Evolutionary conservation across 2,888 invertebrate genomes (phyloP).

Genomic region (Acanthosepion lycidas): DNA sequence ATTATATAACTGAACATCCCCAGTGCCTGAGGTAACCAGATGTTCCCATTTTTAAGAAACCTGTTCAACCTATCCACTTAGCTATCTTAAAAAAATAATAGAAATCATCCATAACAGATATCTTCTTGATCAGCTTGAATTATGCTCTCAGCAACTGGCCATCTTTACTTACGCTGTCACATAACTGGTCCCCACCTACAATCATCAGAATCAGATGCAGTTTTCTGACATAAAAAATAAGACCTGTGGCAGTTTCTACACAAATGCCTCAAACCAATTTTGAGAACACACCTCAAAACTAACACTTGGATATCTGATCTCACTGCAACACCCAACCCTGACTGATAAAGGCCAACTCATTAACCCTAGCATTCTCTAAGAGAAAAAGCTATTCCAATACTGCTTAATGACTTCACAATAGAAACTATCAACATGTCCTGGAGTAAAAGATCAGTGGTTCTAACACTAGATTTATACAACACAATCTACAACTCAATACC

Average conservation of each 20-base stretch:
- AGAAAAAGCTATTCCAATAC: background rate
- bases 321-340: background rate
- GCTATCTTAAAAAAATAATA: constrained; percentile 21
- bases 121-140: background rate
- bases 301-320: constrained; percentile 33
- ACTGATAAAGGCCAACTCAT: too few species aligned
- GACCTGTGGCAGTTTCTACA: background rate
- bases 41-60: background rate
- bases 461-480: background rate
- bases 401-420: background rate
- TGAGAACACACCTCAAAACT: background rate
- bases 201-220: background rate
- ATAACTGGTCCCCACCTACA: constrained; percentile 7
- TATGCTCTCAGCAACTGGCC: background rate
- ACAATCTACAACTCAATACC: background rate
- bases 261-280: constrained; percentile 11
- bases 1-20: background rate
- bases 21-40: background rate
- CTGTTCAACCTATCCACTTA: constrained; percentile 33
- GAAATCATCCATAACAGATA: background rate
- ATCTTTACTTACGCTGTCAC: background rate
- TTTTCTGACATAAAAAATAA: constrained; percentile 11
- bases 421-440: background rate
- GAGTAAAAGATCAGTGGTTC: background rate
- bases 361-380: background rate